Conservation (phyloP, 2,888 invertebrate genomes). For the Psylliodes chrysocephalus region DNA sequence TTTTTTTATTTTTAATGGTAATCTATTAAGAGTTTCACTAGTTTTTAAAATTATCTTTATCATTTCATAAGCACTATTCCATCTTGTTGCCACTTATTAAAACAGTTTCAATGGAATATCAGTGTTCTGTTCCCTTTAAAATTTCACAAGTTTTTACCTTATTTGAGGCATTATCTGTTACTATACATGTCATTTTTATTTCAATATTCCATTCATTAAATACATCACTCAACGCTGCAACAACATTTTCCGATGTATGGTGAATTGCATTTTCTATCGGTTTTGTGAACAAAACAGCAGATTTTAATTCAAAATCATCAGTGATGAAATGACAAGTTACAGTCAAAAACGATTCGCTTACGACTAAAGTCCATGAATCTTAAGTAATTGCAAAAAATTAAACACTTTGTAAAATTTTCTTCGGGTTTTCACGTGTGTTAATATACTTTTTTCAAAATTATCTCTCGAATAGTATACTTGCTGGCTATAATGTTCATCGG, state of each 20-base stretch:
- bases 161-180: not conserved
- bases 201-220: constrained; percentile 22
- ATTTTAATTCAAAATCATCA: too few relatives aligned
- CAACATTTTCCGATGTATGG: constrained; percentile 38
- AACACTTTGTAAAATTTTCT: too few relatives aligned
- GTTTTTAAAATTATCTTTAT: not conserved
- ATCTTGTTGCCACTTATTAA: not conserved
- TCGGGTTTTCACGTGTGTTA: constrained; percentile 16
- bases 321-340: too few relatives aligned
- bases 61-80: not conserved
- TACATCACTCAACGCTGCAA: constrained; percentile 27
- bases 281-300: constrained; percentile 37
- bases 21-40: not conserved
- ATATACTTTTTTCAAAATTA: constrained; percentile 13
- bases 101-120: too few relatives aligned
- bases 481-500: constrained; percentile 37
- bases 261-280: constrained; percentile 34
- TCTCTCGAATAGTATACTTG: constrained; percentile 19
- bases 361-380: constrained; percentile 38
- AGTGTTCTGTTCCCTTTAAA: not conserved
- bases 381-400: constrained; percentile 35
- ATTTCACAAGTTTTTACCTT: not conserved
- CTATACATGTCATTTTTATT: too few relatives aligned
- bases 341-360: too few relatives aligned
- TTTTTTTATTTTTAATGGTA: not conserved